Evolutionary conservation across 1,140 invertebrate species (phyloP).

Genomic region (Mamestra configurata): DNA sequence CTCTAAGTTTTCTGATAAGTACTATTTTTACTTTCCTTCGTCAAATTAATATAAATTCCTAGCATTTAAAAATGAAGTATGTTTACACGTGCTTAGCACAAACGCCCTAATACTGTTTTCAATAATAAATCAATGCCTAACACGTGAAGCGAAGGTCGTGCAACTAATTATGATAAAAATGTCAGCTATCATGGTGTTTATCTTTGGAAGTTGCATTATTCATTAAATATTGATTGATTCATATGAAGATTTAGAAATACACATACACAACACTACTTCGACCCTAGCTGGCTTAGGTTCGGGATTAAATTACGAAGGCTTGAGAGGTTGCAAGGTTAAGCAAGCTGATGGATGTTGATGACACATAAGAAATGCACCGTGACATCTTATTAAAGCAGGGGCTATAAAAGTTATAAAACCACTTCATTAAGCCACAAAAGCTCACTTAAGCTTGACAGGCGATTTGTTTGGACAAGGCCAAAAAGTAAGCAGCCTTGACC

Average conservation of each 20-base stretch:
- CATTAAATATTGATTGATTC: no score
- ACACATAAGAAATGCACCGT: neutral
- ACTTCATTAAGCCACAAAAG: neutral
- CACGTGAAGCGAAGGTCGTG: neutral
- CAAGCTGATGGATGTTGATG: neutral
- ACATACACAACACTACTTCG: no score
- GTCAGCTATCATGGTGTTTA: neutral
- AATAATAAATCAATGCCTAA: neutral
- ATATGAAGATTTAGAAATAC: no score
- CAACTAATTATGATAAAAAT: neutral
- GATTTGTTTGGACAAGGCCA: conserved; percentile 8
- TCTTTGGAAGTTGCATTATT: no score
- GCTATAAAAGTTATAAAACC: conserved; percentile 9
- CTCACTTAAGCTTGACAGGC: neutral
- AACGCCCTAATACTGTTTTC: neutral
- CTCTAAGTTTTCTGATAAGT: no score
- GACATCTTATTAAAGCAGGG: conserved; percentile 6
- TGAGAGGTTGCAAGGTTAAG: no score
- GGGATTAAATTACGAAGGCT: no score
- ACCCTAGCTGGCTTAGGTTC: no score
- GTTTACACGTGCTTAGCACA: neutral
- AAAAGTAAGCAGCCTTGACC: conserved; percentile 8
- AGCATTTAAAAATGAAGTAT: neutral
- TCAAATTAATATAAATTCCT: neutral
- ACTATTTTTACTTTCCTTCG: no score